Conservation (phyloP, 2,797 vertebrate species). For the Cynodonichthys magdalenae region DNA sequence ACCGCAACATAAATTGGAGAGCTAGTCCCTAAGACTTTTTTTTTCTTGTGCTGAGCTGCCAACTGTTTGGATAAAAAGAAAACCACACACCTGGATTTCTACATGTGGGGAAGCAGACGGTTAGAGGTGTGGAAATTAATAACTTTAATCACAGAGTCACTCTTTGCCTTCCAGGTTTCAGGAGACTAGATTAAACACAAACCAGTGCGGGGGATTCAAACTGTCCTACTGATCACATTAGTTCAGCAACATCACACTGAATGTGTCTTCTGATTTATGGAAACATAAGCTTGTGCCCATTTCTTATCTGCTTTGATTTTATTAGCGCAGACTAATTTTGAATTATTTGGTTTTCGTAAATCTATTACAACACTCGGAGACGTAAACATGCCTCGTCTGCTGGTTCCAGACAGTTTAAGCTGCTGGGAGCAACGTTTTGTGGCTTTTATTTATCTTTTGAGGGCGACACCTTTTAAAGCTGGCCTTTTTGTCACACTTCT, state of each 20-base stretch:
- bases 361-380: not conserved
- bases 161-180: conserved; percentile 63
- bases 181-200: conserved; percentile 68
- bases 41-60: conserved; percentile 27
- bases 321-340: conserved; percentile 47
- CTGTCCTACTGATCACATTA: conserved; percentile 71
- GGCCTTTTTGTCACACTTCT: conserved; percentile 33
- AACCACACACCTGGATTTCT: conserved; percentile 13
- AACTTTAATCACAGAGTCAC: conserved; percentile 63
- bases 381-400: conserved; percentile 9
- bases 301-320: conserved; percentile 50
- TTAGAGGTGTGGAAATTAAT: conserved; percentile 73
- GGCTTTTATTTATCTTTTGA: conserved; percentile 12
- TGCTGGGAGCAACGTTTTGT: conserved; percentile 5
- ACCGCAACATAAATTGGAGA: conserved; percentile 42
- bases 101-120: conserved; percentile 59
- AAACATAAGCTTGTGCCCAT: conserved; percentile 33
- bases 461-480: conserved; percentile 12
- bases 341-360: conserved; percentile 21
- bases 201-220: conserved; percentile 50
- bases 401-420: not conserved
- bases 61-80: conserved; percentile 19
- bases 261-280: conserved; percentile 57
- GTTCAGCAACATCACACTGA: conserved; percentile 61
- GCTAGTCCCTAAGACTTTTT: conserved; percentile 13